Base-by-base conservation (phyloP, 2,113 vertebrate species). In the Pseudorhombus dupliciocellatus region DNA sequence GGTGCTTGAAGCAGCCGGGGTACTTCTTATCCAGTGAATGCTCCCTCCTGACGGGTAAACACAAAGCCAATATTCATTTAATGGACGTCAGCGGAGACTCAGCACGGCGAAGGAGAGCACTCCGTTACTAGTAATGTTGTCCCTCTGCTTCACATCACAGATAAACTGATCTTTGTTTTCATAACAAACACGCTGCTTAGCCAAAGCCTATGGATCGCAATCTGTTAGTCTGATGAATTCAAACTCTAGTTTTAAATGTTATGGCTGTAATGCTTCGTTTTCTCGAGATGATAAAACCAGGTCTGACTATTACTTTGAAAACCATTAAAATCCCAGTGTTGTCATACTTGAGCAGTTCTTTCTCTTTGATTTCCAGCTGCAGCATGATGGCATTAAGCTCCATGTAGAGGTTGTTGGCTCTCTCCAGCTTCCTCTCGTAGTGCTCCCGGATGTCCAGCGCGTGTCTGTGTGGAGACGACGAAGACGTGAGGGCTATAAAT, bases 381-480 rank as follows among this genome's bases (percentile, higher is more conserved):
- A 98, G 83, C 97, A 99, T 98, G 15, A 99, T 96, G 0, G 96
- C 96, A 1, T 96, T 99, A 1, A 99, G 95, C 81, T 99, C 97
- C 97, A 99, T 97, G 91, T 99, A 99, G 4, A 99, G 94, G 75
- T 98, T 98, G 89, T 99, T 99, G 88, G 97, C 97, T 53, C 97
- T 86, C 70, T 99, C 97, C 88, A 99, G 90, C 62, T 99, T 98
- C 66, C 97, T 91, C 85, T 99, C 97, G 10, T 99, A 99, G 89
- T 99, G 97, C 79, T 99, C 97, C 70, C 97, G 92, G 90, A 99
- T 98, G 90, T 98, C 97, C 85, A 98, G 84, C 0, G 97, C 97
- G 42, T 98, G 97, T 85, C 97, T 99, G 90, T 24, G 22, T 1
- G n/a, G 10, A 62, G 46, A 59, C 7, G 16, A 24, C 54, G 56